Percentiles rank a stretch among this genome's conserved stretches.
These are phyloP conservation scores for Ahaetulla prasina DNA, from an alignment of 2,113 vertebrate species.

Conservation along the genomic window DNA sequence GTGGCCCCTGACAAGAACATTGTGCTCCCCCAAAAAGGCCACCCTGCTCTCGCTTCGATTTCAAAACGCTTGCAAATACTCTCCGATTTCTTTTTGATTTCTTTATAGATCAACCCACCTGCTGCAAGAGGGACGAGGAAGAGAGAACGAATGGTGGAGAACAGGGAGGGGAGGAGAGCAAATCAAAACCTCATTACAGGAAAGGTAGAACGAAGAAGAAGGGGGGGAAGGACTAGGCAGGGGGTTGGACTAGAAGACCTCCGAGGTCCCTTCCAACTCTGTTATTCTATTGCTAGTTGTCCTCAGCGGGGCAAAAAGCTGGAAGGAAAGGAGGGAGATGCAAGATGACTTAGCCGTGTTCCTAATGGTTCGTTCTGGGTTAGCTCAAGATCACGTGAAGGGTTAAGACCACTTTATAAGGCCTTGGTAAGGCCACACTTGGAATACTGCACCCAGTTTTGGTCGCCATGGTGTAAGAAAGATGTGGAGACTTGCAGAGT, in stretches of 20 bases:
- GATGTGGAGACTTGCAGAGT: too few species aligned
- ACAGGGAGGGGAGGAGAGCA: background rate
- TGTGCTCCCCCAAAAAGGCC: slow-evolving; percentile 2
- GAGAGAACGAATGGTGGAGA: rapidly evolving
- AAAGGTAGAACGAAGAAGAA: background rate
- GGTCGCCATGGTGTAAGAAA: too few species aligned
- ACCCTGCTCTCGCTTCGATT: background rate
- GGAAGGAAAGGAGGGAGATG: background rate
- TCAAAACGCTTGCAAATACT: background rate
- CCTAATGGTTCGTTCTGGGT: too few species aligned
- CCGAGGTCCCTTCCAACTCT: too few species aligned
- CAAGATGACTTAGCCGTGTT: too few species aligned
- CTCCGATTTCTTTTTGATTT: slow-evolving; percentile 26
- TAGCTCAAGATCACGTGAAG: too few species aligned
- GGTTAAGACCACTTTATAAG: too few species aligned
- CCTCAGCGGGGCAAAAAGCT: background rate
- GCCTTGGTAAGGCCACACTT: too few species aligned
- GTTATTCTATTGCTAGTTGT: too few species aligned
- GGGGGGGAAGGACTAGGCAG: rapidly evolving
- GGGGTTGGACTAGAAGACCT: too few species aligned
- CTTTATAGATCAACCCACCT: background rate
- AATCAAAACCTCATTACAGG: background rate
- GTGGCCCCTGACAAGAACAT: slow-evolving; percentile 14
- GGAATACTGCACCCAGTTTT: too few species aligned
- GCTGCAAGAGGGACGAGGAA: background rate